Conservation (phyloP, 2,888 invertebrate genomes). For the Agonopterix heracliana region DNA sequence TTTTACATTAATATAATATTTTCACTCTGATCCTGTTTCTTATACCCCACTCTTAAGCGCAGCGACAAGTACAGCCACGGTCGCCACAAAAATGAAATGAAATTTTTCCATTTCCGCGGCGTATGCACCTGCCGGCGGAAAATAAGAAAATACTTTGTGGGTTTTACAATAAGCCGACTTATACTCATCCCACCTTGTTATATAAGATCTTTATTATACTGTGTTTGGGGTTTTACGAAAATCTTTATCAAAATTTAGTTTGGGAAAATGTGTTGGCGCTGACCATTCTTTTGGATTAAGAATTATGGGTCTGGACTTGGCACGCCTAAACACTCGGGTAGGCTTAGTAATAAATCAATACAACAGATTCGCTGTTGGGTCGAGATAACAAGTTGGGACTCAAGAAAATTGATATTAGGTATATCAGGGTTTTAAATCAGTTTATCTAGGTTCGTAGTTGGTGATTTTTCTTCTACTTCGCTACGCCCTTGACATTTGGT, state of each 20-base stretch:
- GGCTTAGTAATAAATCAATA: too few species aligned
- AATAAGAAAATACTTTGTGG: slow-evolving; percentile 44
- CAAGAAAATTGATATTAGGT: too few species aligned
- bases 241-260: slow-evolving; percentile 26
- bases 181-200: slow-evolving; percentile 31
- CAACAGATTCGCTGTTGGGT: too few species aligned
- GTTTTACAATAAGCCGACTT: slow-evolving; percentile 52
- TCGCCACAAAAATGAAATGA: slow-evolving; percentile 38
- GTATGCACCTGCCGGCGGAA: slow-evolving; percentile 39
- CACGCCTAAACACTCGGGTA: too few species aligned
- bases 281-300: neutral
- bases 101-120: slow-evolving; percentile 38
- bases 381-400: neutral
- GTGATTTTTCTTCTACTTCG: too few species aligned
- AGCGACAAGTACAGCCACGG: slow-evolving; percentile 20
- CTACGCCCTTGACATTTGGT: too few species aligned
- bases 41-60: slow-evolving; percentile 5
- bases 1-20: too few species aligned
- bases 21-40: neutral
- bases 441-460: too few species aligned
- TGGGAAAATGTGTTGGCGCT: slow-evolving; percentile 1
- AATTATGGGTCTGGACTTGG: too few species aligned
- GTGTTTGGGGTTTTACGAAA: slow-evolving; percentile 29
- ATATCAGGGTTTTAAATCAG: too few species aligned
- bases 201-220: slow-evolving; percentile 32